These are phyloP conservation scores for Daubentonia madagascariensis DNA, from an alignment of 2,113 vertebrate genomes.

Conservation along the genomic window DNA sequence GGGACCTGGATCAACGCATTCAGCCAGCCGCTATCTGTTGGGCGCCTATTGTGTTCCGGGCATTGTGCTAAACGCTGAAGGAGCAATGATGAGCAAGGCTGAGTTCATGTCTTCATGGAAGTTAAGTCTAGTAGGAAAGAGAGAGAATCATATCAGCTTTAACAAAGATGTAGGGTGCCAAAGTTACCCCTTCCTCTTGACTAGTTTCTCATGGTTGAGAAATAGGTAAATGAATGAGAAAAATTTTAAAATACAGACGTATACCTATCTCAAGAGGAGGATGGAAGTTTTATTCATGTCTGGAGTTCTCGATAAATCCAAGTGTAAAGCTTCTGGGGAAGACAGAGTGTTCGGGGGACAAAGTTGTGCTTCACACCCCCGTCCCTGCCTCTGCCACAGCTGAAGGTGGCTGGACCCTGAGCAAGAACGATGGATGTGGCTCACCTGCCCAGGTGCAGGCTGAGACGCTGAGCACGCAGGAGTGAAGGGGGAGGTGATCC, in stretches of 20 bases:
- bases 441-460: neutral
- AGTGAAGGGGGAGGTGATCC: too few relatives aligned
- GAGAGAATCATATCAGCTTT: neutral
- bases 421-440: neutral
- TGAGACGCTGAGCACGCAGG: neutral
- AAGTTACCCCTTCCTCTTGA: fast-evolving
- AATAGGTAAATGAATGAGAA: neutral
- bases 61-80: too few relatives aligned
- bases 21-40: fast-evolving
- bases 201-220: neutral
- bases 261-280: neutral
- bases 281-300: fast-evolving
- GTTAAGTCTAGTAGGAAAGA: neutral
- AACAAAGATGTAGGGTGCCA: too few relatives aligned
- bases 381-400: neutral
- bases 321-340: neutral
- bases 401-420: neutral
- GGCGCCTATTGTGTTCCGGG: neutral
- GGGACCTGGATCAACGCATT: too few relatives aligned
- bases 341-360: fast-evolving
- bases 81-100: fast-evolving
- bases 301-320: fast-evolving
- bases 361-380: neutral
- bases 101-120: fast-evolving
- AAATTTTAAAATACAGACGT: neutral